Base-by-base conservation (phyloP, 2,113 vertebrate genomes). In the Jacana jacana region DNA sequence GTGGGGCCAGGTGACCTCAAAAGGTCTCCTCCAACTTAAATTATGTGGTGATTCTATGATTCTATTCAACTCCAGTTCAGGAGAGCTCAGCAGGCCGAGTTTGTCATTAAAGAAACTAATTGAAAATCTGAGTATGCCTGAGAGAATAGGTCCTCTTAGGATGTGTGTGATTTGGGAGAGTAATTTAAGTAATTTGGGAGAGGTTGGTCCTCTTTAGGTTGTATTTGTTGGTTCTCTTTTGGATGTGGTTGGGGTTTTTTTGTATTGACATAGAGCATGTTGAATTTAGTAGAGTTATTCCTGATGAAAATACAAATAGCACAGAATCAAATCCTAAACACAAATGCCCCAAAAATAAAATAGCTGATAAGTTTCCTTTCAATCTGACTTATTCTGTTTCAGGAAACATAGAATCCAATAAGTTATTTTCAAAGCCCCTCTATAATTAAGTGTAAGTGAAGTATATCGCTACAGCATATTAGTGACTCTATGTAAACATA, bases 401-500 rank as follows among this genome's bases (percentile, higher is more conserved):
- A 54, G 93, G 84, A 97, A 96, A 97, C 63, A 73, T 16, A 94
- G 85, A 95, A 95, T 23, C 49, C 40, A 95, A 28, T 61, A 85
- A 86, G 35, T 88, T 61, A 54, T 19, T 80, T 95, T 94, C 75
- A 92, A 96, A 97, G 40, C 40, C 57, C 60, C 89, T 95, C 95
- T 91, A 84, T 71, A 97, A 97, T 97, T 97, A 94, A 92, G 18
- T 96, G 91, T 86, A 96, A 96, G 88, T 77, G 77, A 93, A 60
- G 77, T 92, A 46, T 76, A 93, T 87, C 16, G 11, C 97, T 96
- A 92, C 40, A 88, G 85, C 80, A 49, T 96, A 92, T 97, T 97
- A 97, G 77, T 85, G 89, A 93, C 78, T 81, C 83, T 48, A 86
- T 82, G 92, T 94, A 97, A 97, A 97, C 91, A 97, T 97, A 82